Evolutionary conservation across 2,113 vertebrate species (phyloP).

Genomic region (Corydoras sp.): DNA sequence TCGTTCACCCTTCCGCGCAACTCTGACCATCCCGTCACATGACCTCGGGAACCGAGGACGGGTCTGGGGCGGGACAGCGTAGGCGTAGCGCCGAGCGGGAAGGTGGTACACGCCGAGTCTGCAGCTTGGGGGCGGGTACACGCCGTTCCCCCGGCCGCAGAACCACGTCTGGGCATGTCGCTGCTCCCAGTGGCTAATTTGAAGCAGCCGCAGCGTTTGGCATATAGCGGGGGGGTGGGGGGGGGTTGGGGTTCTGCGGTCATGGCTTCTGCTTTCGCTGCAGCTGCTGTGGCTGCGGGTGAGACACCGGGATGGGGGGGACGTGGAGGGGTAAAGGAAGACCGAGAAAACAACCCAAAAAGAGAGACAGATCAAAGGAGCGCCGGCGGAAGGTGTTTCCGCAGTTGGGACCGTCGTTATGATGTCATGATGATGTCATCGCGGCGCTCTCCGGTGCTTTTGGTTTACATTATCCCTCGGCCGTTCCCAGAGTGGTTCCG

Average conservation of each 20-base stretch:
- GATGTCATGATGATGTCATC: conserved; percentile 47
- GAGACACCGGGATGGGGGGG: background rate
- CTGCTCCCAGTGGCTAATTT: conserved; percentile 66
- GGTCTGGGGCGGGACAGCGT: conserved; percentile 21
- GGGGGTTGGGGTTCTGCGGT: conserved; percentile 61
- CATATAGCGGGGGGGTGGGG: conserved; percentile 54
- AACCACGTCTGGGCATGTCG: conserved; percentile 63
- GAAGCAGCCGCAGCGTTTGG: conserved; percentile 65
- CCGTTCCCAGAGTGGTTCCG: conserved; percentile 1
- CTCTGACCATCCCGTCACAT: background rate
- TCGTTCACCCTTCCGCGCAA: background rate
- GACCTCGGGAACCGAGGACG: background rate
- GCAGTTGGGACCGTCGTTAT: conserved; percentile 53
- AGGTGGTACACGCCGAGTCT: conserved; percentile 56
- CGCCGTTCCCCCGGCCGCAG: conserved; percentile 47
- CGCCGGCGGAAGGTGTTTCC: conserved; percentile 44
- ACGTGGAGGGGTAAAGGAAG: conserved; percentile 1
- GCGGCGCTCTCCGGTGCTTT: conserved; percentile 22
- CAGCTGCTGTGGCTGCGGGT: conserved; percentile 42
- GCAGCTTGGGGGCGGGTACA: conserved; percentile 45
- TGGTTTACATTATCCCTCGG: conserved; percentile 42
- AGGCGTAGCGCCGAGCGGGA: conserved; percentile 38
- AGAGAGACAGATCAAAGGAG: background rate
- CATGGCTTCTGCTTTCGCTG: conserved; percentile 57
- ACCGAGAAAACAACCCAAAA: background rate